Evolutionary conservation across 2,888 invertebrate species (phyloP), one percentile per base, ranked within the genome.

Genomic region (Stenodema calcarata): DNA sequence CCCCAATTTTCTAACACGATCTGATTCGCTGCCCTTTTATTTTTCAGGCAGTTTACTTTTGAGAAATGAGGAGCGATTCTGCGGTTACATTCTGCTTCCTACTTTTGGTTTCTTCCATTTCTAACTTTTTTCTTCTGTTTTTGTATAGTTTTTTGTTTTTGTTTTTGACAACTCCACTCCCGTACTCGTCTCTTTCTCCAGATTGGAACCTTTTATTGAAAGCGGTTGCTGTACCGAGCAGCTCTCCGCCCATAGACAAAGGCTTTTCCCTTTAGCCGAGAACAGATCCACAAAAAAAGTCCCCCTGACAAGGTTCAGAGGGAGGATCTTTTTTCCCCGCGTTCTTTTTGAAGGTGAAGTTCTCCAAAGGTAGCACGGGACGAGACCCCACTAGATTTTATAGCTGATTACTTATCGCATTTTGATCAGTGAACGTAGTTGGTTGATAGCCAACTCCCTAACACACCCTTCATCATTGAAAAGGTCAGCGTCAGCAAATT

Each of bases 31-130:
- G 27, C 23, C 42, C 78, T 78, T 44, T 78, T 78, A 78, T 78
- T 78, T 78, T 78, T 78, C 44, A 78, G 78, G 78, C 44, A 78
- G 42, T 78, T 78, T 78, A 78, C 41, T 78, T 78, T 78, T 78
- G 78, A 78, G 78, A 78, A 78, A 78, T 78, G 78, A 78, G 78
- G 44, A 41, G 41, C 62, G 62, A 62, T 62, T 62, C 62, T 27
- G 42, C 78, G 78, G 78, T 78, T 78, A 23, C 73, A 73, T 73
- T 73, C 41, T 73, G 35, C 73, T 73, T 73, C 73, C 73, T 73
- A 73, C 62, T 62, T 23, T 62, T 6, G 62, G 62, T 12, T 62
- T 62, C 62, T 62, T 62, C 62, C 62, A 62, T 62, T 62, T 62
- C 23, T 23, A 62, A 23, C 23, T 62, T 62, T 23, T 62, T 62